Percentiles rank a stretch among this genome's conserved stretches.
Conservation (phyloP, 2,113 vertebrate species). For the Gymnocephalus cernua region DNA sequence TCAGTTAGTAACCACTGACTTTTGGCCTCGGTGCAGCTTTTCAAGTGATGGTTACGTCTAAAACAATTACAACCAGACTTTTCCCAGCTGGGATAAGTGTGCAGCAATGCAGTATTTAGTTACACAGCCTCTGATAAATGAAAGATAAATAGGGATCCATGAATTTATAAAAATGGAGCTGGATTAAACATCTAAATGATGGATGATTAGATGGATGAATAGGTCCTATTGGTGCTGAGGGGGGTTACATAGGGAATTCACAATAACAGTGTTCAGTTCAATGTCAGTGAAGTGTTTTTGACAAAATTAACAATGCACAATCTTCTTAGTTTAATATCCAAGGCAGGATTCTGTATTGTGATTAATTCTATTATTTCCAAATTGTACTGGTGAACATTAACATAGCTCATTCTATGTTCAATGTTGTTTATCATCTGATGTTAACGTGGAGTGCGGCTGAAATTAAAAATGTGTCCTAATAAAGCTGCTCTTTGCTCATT, state of each 20-base stretch:
- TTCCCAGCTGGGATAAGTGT: background rate
- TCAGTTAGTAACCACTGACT: background rate
- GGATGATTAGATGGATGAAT: constrained; percentile 1
- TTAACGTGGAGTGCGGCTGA: background rate
- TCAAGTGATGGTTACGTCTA: background rate
- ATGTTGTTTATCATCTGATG: background rate
- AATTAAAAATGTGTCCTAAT: constrained; percentile 24
- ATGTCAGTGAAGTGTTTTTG: background rate
- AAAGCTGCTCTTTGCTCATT: constrained; percentile 35
- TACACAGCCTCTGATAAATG: background rate
- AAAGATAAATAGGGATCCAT: background rate
- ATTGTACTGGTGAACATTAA: background rate
- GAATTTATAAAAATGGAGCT: background rate
- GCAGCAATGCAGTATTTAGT: constrained; percentile 16
- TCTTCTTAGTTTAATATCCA: background rate
- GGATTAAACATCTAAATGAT: background rate
- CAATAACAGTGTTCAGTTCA: background rate
- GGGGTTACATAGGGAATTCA: constrained; percentile 3
- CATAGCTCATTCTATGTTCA: background rate
- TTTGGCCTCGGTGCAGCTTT: background rate
- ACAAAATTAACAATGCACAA: background rate
- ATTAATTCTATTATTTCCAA: background rate
- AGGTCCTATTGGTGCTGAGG: background rate
- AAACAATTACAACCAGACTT: background rate
- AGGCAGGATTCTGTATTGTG: background rate